Evolutionary conservation across 2,797 vertebrate genomes (phyloP).

Genomic region (Phoxinus dragarum): DNA sequence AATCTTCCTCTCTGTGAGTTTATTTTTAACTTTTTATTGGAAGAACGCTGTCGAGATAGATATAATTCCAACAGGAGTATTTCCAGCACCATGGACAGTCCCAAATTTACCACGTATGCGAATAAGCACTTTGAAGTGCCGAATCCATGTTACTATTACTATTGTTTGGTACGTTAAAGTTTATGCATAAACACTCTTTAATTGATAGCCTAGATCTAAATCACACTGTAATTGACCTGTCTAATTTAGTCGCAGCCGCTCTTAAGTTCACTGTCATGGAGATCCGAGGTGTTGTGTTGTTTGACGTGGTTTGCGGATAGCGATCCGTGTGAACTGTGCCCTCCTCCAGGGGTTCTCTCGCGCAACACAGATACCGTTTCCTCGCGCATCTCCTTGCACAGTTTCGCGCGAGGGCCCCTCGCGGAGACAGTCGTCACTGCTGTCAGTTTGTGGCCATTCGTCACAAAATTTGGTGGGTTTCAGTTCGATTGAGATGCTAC

Average conservation of each 20-base stretch:
- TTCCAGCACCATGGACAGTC: constrained; percentile 50
- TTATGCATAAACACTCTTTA: not conserved
- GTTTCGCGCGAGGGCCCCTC: constrained; percentile 33
- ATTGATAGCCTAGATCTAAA: not conserved
- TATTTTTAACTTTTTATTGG: not conserved
- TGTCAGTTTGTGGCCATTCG: constrained; percentile 28
- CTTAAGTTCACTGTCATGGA: constrained; percentile 29
- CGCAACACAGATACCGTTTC: constrained; percentile 28
- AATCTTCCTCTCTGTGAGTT: not conserved
- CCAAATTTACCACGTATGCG: not conserved
- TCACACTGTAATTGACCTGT: constrained; percentile 13
- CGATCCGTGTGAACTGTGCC: constrained; percentile 47
- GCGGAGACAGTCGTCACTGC: constrained; percentile 44
- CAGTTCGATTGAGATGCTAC: constrained; percentile 35
- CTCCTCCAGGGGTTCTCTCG: constrained; percentile 21
- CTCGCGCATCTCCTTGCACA: constrained; percentile 26
- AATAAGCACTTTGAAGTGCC: not conserved
- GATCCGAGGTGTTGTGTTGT: constrained; percentile 29
- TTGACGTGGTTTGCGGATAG: constrained; percentile 42
- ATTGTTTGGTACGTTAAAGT: too few species aligned
- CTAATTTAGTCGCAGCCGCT: not conserved
- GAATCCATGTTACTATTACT: not conserved
- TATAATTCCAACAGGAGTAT: not conserved
- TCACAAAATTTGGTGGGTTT: constrained; percentile 10
- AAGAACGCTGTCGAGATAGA: not conserved